Conservation (phyloP, 2,113 vertebrate species). For the Oreochromis spilurus region DNA sequence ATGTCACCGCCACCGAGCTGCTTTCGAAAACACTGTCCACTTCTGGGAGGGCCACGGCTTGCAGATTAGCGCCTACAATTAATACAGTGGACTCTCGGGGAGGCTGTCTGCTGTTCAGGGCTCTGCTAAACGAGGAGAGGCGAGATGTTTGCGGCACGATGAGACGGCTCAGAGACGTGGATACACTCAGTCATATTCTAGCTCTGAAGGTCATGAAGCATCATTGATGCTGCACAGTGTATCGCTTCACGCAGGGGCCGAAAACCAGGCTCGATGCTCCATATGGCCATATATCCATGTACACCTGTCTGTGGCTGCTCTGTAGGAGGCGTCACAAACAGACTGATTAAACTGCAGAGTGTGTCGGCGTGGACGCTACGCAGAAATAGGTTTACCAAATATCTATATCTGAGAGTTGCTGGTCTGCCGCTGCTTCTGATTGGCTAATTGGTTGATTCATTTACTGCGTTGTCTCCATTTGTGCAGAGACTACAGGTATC, state of each 20-base stretch:
- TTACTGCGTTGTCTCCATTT: background rate
- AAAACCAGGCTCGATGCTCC: background rate
- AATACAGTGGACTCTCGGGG: slow-evolving; percentile 10
- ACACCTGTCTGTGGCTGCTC: background rate
- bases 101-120: background rate
- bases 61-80: slow-evolving; percentile 44
- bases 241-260: background rate
- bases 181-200: background rate
- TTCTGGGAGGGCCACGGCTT: slow-evolving; percentile 34
- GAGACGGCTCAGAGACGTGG: background rate
- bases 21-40: slow-evolving; percentile 6
- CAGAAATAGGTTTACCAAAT: background rate
- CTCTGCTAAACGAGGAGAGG: background rate
- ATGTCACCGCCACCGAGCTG: slow-evolving; percentile 26
- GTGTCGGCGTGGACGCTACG: background rate
- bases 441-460: background rate
- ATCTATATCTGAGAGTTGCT: background rate
- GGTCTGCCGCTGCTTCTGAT: background rate
- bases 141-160: background rate
- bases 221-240: background rate
- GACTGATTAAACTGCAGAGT: background rate
- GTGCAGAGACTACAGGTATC: background rate
- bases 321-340: background rate
- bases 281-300: background rate
- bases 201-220: background rate